phyloP scores from a whole-genome alignment of 2,888 invertebrate genomes.

The Parascotia fuliginaria region DNA sequence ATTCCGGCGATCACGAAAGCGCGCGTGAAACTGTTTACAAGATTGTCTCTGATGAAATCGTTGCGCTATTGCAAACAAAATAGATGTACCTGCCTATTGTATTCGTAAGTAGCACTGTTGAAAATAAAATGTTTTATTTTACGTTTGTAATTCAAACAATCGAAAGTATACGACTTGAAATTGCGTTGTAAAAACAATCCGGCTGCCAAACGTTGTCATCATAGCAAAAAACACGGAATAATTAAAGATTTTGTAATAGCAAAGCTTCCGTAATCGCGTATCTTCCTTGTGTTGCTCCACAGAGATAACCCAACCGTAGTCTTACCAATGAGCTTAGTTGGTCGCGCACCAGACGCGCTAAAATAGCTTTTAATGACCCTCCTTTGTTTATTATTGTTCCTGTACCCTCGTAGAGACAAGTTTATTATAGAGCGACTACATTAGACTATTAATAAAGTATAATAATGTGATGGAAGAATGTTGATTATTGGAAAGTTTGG shows the following conservation, averaged over 20 bases:
- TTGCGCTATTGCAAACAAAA: no score
- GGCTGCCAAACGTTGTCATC: neutral
- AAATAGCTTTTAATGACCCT: slow-evolving; percentile 81
- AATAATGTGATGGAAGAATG: slow-evolving; percentile 29
- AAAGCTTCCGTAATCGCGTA: slow-evolving; percentile 11
- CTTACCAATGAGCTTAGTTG: slow-evolving; percentile 45
- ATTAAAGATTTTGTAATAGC: neutral
- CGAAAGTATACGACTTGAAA: neutral
- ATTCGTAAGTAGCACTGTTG: no score
- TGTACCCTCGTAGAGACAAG: slow-evolving; percentile 53
- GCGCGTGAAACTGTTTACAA: no score
- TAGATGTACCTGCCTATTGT: no score
- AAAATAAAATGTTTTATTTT: no score
- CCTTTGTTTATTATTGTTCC: slow-evolving; percentile 77
- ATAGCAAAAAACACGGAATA: neutral
- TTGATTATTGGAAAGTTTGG: slow-evolving; percentile 9
- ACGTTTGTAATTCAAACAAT: neutral
- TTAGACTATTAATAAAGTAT: slow-evolving; percentile 34
- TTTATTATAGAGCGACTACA: slow-evolving; percentile 46
- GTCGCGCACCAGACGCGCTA: slow-evolving; percentile 63
- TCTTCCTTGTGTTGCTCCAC: slow-evolving; percentile 13
- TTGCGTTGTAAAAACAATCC: neutral
- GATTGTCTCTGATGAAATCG: no score
- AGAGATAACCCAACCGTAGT: neutral
- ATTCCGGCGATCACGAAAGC: no score